Percentiles rank a stretch among this genome's conserved stretches.
phyloP scores from a whole-genome alignment of 2,113 vertebrate species.

The Calyptommatus sinebrachiatus region DNA sequence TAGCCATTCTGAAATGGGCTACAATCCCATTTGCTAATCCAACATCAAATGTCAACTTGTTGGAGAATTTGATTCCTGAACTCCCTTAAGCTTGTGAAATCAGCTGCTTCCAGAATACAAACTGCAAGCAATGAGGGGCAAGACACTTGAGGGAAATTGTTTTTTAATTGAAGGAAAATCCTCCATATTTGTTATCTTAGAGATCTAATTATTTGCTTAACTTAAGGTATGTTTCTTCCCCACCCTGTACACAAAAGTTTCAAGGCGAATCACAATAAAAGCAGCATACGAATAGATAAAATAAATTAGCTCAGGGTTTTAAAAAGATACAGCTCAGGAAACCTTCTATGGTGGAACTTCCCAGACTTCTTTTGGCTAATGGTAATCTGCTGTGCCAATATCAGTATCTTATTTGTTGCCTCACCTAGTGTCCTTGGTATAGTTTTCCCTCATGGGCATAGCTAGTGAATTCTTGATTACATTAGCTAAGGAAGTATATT shows the following conservation, averaged over 20 bases:
- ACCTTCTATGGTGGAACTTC: too few species aligned
- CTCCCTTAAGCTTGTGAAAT: neutral
- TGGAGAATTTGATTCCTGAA: constrained; percentile 8
- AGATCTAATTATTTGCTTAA: too few species aligned
- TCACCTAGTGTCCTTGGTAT: constrained; percentile 2
- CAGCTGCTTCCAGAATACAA: constrained; percentile 25
- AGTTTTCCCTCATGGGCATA: neutral
- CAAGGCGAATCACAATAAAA: too few species aligned
- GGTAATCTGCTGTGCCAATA: constrained; percentile 18
- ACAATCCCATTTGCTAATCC: neutral
- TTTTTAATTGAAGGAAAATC: neutral
- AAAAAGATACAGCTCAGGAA: too few species aligned
- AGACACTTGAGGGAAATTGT: neutral
- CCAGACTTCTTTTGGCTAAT: neutral
- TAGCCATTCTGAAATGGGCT: neutral
- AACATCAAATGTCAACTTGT: neutral
- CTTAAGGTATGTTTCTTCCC: too few species aligned
- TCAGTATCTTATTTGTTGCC: neutral
- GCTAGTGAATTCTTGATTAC: constrained; percentile 5
- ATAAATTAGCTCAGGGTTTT: too few species aligned
- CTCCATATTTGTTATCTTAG: neutral
- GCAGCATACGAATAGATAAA: too few species aligned
- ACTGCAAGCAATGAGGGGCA: neutral
- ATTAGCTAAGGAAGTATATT: neutral
- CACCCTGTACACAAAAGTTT: too few species aligned